Conservation (phyloP, 2,888 invertebrate genomes). For the Elmis aenea region DNA sequence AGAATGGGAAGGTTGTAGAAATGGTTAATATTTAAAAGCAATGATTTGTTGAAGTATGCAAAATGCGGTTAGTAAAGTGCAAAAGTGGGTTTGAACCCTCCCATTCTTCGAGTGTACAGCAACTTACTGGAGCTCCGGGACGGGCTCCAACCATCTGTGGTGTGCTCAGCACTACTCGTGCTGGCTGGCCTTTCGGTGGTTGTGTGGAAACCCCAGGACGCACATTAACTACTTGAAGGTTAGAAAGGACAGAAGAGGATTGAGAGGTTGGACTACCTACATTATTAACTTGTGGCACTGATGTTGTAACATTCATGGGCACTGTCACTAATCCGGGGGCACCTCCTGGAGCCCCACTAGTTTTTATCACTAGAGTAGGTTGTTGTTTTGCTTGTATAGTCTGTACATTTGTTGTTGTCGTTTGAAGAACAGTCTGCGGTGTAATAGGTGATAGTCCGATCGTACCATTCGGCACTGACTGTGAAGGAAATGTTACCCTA, state of each 20-base stretch:
- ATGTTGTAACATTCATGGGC: slow-evolving; percentile 60
- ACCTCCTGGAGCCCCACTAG: slow-evolving; percentile 41
- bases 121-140: slow-evolving; percentile 74
- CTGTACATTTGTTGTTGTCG: slow-evolving; percentile 46
- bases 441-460: slow-evolving; percentile 56
- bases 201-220: slow-evolving; percentile 68
- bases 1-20: slow-evolving; percentile 23
- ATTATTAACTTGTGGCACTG: slow-evolving; percentile 49
- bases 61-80: not conserved
- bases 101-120: slow-evolving; percentile 30
- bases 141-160: slow-evolving; percentile 78
- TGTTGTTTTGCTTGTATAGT: slow-evolving; percentile 42
- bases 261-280: slow-evolving; percentile 46
- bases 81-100: slow-evolving; percentile 6
- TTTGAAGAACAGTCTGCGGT: slow-evolving; percentile 39
- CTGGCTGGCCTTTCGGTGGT: slow-evolving; percentile 71
- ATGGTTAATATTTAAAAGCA: not conserved
- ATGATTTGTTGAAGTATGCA: not conserved
- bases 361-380: slow-evolving; percentile 45
- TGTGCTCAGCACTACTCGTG: slow-evolving; percentile 77
- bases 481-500: slow-evolving; percentile 59
- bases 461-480: slow-evolving; percentile 66
- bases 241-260: slow-evolving; percentile 47
- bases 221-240: slow-evolving; percentile 83
- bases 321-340: slow-evolving; percentile 57